phyloP scores from a whole-genome alignment of 2,888 invertebrate species.

The Acanthosoma haemorrhoidale region DNA sequence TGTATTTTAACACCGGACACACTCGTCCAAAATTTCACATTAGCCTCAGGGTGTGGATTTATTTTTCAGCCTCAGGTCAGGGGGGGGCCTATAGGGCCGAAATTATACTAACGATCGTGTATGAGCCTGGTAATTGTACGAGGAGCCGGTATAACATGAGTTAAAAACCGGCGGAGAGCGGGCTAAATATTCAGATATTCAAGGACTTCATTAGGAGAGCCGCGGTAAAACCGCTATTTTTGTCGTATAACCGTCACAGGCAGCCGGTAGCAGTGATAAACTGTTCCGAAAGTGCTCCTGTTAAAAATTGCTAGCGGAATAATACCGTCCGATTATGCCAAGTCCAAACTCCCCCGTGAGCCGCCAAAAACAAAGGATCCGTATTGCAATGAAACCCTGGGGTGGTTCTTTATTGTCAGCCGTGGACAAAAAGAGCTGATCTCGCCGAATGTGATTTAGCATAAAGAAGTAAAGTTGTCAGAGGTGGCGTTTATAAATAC shows the following conservation, averaged over 20 bases:
- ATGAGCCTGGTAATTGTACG: background rate
- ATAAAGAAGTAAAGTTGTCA: no score
- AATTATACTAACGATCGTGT: slow-evolving; percentile 7
- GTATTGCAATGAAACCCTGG: no score
- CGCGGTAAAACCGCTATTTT: slow-evolving; percentile 21
- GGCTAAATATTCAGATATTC: slow-evolving; percentile 12
- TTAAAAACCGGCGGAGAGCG: background rate
- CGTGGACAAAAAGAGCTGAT: no score
- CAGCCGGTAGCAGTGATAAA: slow-evolving; percentile 2
- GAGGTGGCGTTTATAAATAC: no score
- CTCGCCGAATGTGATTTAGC: no score
- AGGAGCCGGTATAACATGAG: background rate
- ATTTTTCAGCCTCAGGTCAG: background rate
- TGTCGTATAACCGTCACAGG: slow-evolving; percentile 14
- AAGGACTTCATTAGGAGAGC: slow-evolving; percentile 13
- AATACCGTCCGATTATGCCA: background rate
- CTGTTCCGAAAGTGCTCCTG: slow-evolving; percentile 7
- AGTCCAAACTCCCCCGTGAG: background rate
- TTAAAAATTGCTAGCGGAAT: slow-evolving; percentile 11
- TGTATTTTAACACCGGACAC: no score
- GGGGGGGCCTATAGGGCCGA: background rate
- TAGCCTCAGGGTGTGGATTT: background rate
- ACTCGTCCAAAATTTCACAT: background rate
- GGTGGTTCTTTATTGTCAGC: no score
- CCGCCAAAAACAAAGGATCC: no score